Conservation (phyloP, 2,113 vertebrate species). For the Sakesphorus luctuosus region DNA sequence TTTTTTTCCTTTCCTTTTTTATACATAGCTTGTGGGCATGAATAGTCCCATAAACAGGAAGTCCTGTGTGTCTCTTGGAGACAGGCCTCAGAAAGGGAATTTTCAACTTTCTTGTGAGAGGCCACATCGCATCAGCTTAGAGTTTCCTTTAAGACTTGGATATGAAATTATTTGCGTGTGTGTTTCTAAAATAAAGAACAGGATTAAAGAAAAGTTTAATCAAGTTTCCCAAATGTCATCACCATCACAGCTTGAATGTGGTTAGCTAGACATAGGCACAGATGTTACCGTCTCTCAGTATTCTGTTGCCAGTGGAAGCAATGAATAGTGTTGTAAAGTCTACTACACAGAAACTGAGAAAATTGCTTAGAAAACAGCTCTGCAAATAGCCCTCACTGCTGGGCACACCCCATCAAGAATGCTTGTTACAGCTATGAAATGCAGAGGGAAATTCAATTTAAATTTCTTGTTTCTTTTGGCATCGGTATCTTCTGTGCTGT, state of each 20-base stretch:
- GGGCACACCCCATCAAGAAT: not conserved
- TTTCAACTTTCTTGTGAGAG: slow-evolving; percentile 6
- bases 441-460: not conserved
- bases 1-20: not conserved
- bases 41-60: slow-evolving; percentile 12
- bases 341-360: not conserved
- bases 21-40: not conserved
- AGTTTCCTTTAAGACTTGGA: not conserved
- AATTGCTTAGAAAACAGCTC: not conserved
- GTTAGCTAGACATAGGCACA: slow-evolving; percentile 12
- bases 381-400: slow-evolving; percentile 2
- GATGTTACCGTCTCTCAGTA: not conserved
- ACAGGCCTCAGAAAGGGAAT: not conserved
- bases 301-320: slow-evolving; percentile 1
- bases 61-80: slow-evolving; percentile 28
- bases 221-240: slow-evolving; percentile 30
- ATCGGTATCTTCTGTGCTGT: not conserved
- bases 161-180: not conserved
- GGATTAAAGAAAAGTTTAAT: slow-evolving; percentile 51
- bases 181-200: slow-evolving; percentile 36
- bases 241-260: not conserved
- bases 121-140: not conserved
- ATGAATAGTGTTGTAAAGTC: not conserved
- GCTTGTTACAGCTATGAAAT: not conserved
- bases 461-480: not conserved